Base-by-base conservation (phyloP, 2,888 invertebrate species). In the Nephrocerus scutellatus region DNA sequence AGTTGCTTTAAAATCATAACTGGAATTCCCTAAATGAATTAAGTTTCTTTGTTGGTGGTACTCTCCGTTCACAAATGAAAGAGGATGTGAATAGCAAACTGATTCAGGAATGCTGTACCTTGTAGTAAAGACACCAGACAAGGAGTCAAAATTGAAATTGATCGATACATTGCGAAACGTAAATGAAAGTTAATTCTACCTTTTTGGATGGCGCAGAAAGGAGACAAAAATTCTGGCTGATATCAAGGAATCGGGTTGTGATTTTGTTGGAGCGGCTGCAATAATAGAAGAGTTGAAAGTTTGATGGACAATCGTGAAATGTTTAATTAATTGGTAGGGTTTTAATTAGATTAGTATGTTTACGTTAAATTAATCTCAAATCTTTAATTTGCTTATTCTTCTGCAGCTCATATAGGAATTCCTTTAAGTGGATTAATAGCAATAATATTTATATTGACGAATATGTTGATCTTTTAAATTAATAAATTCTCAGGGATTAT, bases 141-240 rank as follows among this genome's bases (percentile, higher is more conserved):
- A 89, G 64, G 91, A 91, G 50, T 82, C 82, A 0, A 88, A 87
- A 72, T 77, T 96, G 30, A 92, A 93, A 62, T 74, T 98, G 1
- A 97, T 99, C 60, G 96, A 97, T 64, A 96, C 97, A 0, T 70
- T 99, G 32, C 77, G 92, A 48, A 79, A 83, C 5, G 96, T 98
- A 3, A 97, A 97, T 0, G 96, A 95, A 62, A 98, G 98, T 49
- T 97, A 98, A 80, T 98, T 99, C 50, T 99, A 99, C 66, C 98
- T 99, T n/a, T 98, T 99, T 75, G 95, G 96, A 6, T 98, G 99
- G 69, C 76, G 98, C 55, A 98, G 98, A 5, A 77, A 97, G 37
- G 72, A 99, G 6, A 98, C 98, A 2, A 87, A 93, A 57, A 87
- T 84, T 51, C 68, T 93, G 44, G 87, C 89, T 1, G 80, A 85